Evolutionary conservation across 2,888 invertebrate genomes (phyloP).

Genomic region (Himalopsyche tibetana): DNA sequence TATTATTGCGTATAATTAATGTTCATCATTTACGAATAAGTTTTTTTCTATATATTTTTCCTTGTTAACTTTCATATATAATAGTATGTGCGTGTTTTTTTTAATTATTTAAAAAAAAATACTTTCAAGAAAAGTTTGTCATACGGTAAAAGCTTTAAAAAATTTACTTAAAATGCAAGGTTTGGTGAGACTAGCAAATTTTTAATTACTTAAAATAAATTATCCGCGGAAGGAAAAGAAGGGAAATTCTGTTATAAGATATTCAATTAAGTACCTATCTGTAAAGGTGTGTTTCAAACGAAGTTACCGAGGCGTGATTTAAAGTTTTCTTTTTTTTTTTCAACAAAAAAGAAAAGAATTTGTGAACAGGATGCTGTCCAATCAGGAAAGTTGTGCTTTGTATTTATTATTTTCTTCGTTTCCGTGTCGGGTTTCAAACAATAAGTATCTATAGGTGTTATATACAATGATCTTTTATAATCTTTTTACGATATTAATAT

Average conservation of each 20-base stretch:
- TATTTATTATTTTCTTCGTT: not conserved
- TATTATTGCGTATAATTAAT: no score
- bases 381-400: constrained; percentile 26
- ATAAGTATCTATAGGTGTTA: not conserved
- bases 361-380: constrained; percentile 10
- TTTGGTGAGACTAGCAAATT: constrained; percentile 10
- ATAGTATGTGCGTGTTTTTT: no score
- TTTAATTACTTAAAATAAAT: constrained; percentile 22
- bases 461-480: not conserved
- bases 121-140: not conserved
- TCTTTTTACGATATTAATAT: no score
- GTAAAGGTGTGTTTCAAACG: constrained; percentile 26
- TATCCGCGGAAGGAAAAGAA: not conserved
- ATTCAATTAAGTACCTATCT: constrained; percentile 20
- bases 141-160: not conserved
- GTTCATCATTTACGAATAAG: no score
- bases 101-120: not conserved
- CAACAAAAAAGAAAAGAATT: not conserved
- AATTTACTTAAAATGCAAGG: not conserved
- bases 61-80: no score
- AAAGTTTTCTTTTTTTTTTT: constrained; percentile 19
- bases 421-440: constrained; percentile 9
- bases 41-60: no score
- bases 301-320: constrained; percentile 30
- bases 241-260: constrained; percentile 13